Conservation (phyloP, 2,797 vertebrate genomes). For the Pogoniulus pusillus region DNA sequence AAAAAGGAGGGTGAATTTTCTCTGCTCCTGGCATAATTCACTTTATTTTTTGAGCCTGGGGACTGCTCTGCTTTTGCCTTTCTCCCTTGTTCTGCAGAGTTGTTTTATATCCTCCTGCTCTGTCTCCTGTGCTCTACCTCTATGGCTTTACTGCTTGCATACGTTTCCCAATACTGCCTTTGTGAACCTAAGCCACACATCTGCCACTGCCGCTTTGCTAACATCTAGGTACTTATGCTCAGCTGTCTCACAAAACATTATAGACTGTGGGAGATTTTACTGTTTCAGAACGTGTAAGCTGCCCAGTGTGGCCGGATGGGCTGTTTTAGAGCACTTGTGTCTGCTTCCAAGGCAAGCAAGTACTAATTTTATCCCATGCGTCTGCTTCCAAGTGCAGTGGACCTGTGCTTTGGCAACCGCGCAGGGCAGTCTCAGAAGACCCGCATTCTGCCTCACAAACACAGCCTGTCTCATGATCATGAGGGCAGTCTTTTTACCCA, state of each 20-base stretch:
- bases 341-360: neutral
- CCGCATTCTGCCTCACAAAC: neutral
- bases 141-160: neutral
- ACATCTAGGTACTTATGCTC: neutral
- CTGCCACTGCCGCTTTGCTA: neutral
- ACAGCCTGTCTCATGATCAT: neutral
- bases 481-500: neutral
- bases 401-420: neutral
- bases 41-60: accelerated
- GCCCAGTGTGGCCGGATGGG: accelerated
- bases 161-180: neutral
- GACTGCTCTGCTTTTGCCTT: neutral
- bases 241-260: neutral
- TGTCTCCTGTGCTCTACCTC: neutral
- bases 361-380: neutral
- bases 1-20: neutral
- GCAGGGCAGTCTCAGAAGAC: neutral
- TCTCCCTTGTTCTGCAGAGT: neutral
- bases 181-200: neutral
- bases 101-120: neutral
- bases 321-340: neutral
- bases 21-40: neutral
- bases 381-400: neutral
- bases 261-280: neutral
- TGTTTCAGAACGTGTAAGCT: neutral